Evolutionary conservation across 35 echinoderm and acorn worm species (phyloP).

Genomic region (Stichopus chloronotus): DNA sequence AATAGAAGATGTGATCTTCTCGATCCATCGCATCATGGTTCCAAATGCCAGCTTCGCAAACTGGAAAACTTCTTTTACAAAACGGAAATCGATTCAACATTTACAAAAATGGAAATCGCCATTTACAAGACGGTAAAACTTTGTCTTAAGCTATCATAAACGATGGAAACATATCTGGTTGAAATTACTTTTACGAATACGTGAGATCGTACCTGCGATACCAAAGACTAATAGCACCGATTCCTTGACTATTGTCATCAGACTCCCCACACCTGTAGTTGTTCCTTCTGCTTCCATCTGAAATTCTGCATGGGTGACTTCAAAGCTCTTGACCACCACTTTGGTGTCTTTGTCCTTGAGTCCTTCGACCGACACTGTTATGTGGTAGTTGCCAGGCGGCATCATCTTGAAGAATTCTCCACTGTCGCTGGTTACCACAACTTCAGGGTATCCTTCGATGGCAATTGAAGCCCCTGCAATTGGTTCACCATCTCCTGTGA

Average conservation of each 20-base stretch:
- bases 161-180: too few species aligned
- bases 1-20: too few species aligned
- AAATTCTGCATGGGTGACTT: slow-evolving; percentile 55
- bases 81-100: too few species aligned
- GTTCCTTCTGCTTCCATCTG: slow-evolving; percentile 46
- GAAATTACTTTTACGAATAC: background rate
- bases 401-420: slow-evolving; percentile 79
- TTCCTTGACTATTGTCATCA: background rate
- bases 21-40: too few species aligned
- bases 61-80: too few species aligned
- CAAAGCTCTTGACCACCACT: background rate
- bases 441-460: slow-evolving; percentile 53
- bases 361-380: slow-evolving; percentile 63
- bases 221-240: slow-evolving; percentile 23
- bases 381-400: slow-evolving; percentile 63
- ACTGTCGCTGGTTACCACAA: slow-evolving; percentile 34
- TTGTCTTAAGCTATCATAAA: too few species aligned
- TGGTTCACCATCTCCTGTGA: slow-evolving; percentile 12
- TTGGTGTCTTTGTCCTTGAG: background rate
- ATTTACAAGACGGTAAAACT: too few species aligned
- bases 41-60: too few species aligned
- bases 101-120: too few species aligned
- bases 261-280: slow-evolving; percentile 46
- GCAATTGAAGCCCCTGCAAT: slow-evolving; percentile 64
- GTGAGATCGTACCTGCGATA: slow-evolving; percentile 3